Percentiles rank a stretch among this genome's conserved stretches.
Conservation (phyloP, 2,888 invertebrate genomes). For the Margaritifera margaritifera region DNA sequence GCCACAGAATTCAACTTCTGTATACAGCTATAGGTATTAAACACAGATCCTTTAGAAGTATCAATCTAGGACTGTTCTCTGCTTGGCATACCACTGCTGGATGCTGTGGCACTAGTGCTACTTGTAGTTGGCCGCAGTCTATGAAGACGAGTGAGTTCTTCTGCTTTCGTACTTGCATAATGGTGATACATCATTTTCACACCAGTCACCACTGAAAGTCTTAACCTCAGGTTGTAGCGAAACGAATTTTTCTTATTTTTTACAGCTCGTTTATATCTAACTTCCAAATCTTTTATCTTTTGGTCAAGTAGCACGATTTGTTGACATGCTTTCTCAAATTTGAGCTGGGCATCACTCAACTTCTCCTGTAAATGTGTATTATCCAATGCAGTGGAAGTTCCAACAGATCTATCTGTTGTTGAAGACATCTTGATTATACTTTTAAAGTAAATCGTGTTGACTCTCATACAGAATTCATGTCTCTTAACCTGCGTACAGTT, state of each 20-base stretch:
- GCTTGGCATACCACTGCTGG: conserved; percentile 17
- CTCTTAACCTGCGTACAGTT: too few relatives aligned
- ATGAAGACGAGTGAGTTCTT: conserved; percentile 58
- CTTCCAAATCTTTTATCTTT: conserved; percentile 65
- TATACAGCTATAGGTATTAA: too few relatives aligned
- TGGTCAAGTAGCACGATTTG: conserved; percentile 66
- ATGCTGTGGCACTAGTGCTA: conserved; percentile 16
- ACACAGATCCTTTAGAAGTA: too few relatives aligned
- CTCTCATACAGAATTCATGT: too few relatives aligned
- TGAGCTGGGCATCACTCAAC: conserved; percentile 46
- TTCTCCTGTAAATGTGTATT: conserved; percentile 46
- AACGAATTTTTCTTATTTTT: conserved; percentile 66
- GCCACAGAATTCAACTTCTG: too few relatives aligned
- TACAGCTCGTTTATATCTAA: conserved; percentile 65
- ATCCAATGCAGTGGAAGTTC: conserved; percentile 31
- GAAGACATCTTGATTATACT: too few relatives aligned
- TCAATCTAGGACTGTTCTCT: too few relatives aligned
- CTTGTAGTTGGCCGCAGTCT: conserved; percentile 30
- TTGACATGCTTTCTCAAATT: conserved; percentile 66
- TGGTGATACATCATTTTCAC: conserved; percentile 72
- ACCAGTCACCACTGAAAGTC: conserved; percentile 65
- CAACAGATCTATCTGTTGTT: neutral
- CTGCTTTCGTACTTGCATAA: conserved; percentile 67
- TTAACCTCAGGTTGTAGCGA: conserved; percentile 62
- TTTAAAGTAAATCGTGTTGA: too few relatives aligned